Conservation (phyloP, 1,140 invertebrate genomes). For the Aricia agestis region DNA sequence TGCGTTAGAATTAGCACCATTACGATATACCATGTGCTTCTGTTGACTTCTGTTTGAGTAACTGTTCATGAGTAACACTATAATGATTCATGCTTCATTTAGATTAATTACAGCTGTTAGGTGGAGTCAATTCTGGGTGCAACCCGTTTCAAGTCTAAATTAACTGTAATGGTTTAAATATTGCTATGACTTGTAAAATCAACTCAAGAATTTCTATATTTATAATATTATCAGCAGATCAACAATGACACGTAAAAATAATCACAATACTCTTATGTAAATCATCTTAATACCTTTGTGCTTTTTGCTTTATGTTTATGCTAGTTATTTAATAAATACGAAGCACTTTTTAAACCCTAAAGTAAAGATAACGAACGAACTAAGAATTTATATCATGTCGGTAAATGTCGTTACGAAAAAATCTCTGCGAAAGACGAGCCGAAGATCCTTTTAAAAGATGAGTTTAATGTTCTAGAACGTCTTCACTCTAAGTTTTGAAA, state of each 20-base stretch:
- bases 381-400: too few relatives aligned
- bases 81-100: slow-evolving; percentile 1
- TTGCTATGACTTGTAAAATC: too few relatives aligned
- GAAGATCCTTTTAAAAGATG: neutral
- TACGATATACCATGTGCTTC: neutral
- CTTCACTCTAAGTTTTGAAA: slow-evolving; percentile 4
- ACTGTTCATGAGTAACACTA: slow-evolving; percentile 9
- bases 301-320: too few relatives aligned
- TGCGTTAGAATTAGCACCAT: slow-evolving; percentile 8
- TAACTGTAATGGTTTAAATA: too few relatives aligned
- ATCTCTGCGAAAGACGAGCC: neutral
- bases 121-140: neutral
- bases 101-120: neutral
- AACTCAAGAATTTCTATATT: too few relatives aligned
- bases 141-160: neutral
- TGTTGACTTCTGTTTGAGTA: slow-evolving; percentile 2
- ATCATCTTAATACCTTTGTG: too few relatives aligned
- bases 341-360: too few relatives aligned
- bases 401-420: neutral
- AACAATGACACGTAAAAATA: too few relatives aligned
- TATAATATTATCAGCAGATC: too few relatives aligned
- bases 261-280: too few relatives aligned
- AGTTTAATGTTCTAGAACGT: neutral
- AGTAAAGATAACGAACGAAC: too few relatives aligned
- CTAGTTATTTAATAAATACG: too few relatives aligned